phyloP scores from a whole-genome alignment of 1,140 invertebrate species.

The Drosophila sechellia region DNA sequence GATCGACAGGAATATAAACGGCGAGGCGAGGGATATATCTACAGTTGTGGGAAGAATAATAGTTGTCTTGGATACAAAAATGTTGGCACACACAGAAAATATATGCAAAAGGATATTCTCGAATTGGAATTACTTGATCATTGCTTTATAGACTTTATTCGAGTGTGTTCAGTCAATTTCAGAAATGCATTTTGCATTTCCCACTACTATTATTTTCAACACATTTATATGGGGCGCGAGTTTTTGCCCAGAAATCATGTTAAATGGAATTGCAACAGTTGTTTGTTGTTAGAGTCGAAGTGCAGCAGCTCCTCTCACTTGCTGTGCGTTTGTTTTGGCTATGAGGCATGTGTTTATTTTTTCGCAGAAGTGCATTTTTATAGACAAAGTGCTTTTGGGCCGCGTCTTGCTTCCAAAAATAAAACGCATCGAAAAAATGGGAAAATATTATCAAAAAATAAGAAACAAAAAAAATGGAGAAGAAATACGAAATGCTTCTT shows the following conservation, averaged over 20 bases:
- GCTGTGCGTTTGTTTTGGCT: slow-evolving; percentile 67
- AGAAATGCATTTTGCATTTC: neutral
- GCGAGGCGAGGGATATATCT: neutral
- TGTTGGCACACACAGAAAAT: neutral
- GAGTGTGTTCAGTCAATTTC: too few species aligned
- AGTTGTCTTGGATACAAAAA: neutral
- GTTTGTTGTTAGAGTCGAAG: slow-evolving; percentile 78
- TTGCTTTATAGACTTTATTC: too few species aligned
- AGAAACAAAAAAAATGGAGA: slow-evolving; percentile 9
- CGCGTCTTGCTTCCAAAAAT: slow-evolving; percentile 32
- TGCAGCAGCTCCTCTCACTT: slow-evolving; percentile 6
- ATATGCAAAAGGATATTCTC: neutral
- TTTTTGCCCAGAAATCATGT: slow-evolving; percentile 61
- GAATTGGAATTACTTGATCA: neutral
- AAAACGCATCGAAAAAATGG: slow-evolving; percentile 10
- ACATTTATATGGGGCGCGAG: slow-evolving; percentile 6
- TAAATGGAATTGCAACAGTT: slow-evolving; percentile 82
- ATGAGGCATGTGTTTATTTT: slow-evolving; percentile 71
- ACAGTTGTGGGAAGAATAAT: neutral
- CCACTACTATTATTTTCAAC: neutral
- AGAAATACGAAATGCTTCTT: slow-evolving; percentile 40
- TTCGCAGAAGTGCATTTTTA: slow-evolving; percentile 80
- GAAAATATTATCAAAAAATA: slow-evolving; percentile 3
- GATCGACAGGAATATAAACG: slow-evolving; percentile 36
- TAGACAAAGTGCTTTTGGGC: slow-evolving; percentile 63